A percentile compares a stretch with the other conserved stretches of the same genome.
These are phyloP conservation scores for Frieseomelitta varia DNA, from an alignment of 1,140 invertebrate species.

Conservation along the genomic window DNA sequence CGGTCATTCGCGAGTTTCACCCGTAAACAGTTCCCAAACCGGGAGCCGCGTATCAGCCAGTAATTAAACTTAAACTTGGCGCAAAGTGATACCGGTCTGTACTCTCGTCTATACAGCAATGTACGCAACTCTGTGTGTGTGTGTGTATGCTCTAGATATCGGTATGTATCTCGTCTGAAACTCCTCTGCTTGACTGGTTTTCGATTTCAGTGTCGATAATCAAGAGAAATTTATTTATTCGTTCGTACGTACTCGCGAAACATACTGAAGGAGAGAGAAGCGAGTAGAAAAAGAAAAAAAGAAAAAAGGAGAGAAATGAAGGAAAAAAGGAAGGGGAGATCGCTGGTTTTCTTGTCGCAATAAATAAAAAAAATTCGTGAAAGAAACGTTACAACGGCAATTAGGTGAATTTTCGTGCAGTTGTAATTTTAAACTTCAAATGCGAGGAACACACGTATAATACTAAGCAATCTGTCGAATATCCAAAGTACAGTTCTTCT, in stretches of 20 bases:
- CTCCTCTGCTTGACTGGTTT: neutral
- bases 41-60: conserved; percentile 29
- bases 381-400: too few relatives aligned
- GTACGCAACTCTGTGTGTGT: neutral
- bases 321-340: too few relatives aligned
- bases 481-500: too few relatives aligned
- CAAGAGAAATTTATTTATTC: neutral
- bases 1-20: conserved; percentile 54
- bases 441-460: too few relatives aligned
- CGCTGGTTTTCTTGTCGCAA: too few relatives aligned
- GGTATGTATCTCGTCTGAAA: conserved; percentile 26
- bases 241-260: neutral
- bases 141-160: conserved; percentile 8
- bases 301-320: too few relatives aligned
- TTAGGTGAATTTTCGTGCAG: too few relatives aligned
- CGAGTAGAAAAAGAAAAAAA: too few relatives aligned
- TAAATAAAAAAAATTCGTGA: too few relatives aligned
- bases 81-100: conserved; percentile 42
- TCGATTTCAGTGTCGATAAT: conserved; percentile 18
- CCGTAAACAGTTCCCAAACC: conserved; percentile 30
- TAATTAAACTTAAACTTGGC: conserved; percentile 67
- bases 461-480: too few relatives aligned
- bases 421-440: too few relatives aligned
- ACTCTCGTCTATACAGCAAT: neutral
- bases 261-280: neutral